These are phyloP conservation scores for Nemotelus pantherinus DNA, from an alignment of 2,888 invertebrate species.

Conservation along the genomic window DNA sequence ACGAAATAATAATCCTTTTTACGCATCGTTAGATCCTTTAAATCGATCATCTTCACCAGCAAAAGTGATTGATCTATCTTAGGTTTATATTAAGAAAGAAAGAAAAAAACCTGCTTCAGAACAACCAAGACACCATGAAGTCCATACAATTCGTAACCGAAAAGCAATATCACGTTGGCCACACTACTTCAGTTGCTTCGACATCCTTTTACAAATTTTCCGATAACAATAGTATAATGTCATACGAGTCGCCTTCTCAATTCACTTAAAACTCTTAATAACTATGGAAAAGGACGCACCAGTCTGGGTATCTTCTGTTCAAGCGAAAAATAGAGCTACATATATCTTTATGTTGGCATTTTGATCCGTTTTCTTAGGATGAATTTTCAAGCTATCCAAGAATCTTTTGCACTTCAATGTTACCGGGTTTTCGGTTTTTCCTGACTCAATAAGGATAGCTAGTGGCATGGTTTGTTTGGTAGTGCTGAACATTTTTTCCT, in stretches of 20 bases:
- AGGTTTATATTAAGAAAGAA: too few relatives aligned
- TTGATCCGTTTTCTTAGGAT: not conserved
- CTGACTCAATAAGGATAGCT: not conserved
- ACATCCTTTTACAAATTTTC: constrained; percentile 23
- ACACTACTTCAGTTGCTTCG: constrained; percentile 38
- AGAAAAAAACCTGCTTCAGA: not conserved
- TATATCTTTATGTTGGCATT: constrained; percentile 18
- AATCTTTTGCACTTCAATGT: constrained; percentile 25
- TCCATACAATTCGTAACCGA: constrained; percentile 29
- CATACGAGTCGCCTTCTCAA: not conserved
- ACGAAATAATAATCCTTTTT: constrained; percentile 22
- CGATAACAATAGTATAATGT: constrained; percentile 26
- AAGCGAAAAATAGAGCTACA: too few relatives aligned
- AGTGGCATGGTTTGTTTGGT: not conserved
- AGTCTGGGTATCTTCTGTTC: too few relatives aligned
- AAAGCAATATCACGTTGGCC: constrained; percentile 42
- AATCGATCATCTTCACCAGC: not conserved
- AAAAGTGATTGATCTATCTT: not conserved
- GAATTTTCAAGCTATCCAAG: constrained; percentile 12
- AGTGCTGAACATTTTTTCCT: not conserved
- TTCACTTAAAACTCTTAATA: not conserved
- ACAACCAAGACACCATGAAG: constrained; percentile 27
- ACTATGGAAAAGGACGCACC: too few relatives aligned
- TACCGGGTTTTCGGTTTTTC: constrained; percentile 4
- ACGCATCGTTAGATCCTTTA: constrained; percentile 24